These are phyloP conservation scores for Hemibagrus guttatus DNA, from an alignment of 2,797 vertebrate genomes.

Conservation along the genomic window DNA sequence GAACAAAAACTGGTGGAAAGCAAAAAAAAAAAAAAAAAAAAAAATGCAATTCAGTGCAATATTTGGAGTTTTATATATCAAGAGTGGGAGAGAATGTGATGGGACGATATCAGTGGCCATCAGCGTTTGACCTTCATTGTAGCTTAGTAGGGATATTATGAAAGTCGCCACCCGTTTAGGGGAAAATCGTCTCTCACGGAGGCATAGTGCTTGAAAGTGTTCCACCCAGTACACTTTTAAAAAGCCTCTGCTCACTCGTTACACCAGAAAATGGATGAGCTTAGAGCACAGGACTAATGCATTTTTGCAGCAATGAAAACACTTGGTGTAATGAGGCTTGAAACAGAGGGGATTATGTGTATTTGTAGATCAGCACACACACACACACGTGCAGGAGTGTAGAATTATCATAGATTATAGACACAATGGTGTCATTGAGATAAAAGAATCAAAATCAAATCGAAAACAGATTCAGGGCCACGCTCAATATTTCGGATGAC, in stretches of 20 bases:
- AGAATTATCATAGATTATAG: background rate
- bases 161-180: slow-evolving; percentile 48
- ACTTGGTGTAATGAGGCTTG: slow-evolving; percentile 53
- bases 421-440: slow-evolving; percentile 6
- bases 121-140: slow-evolving; percentile 54
- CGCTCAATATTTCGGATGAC: background rate
- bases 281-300: slow-evolving; percentile 39
- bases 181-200: slow-evolving; percentile 2
- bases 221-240: slow-evolving; percentile 13
- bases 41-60: slow-evolving; percentile 38
- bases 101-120: slow-evolving; percentile 52
- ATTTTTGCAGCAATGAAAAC: slow-evolving; percentile 42
- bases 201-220: slow-evolving; percentile 24
- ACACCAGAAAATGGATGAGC: slow-evolving; percentile 30
- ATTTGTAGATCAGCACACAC: slow-evolving; percentile 53
- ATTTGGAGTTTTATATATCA: slow-evolving; percentile 58
- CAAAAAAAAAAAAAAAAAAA: slow-evolving; percentile 36
- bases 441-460: background rate
- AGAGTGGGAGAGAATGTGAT: slow-evolving; percentile 53
- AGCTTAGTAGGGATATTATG: slow-evolving; percentile 56
- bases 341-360: slow-evolving; percentile 51
- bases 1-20: slow-evolving; percentile 13
- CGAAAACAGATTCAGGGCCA: slow-evolving; percentile 2
- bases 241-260: slow-evolving; percentile 21
- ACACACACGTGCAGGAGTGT: background rate